These are phyloP conservation scores for Agriotes lineatus DNA, from an alignment of 2,888 invertebrate genomes.

Conservation along the genomic window DNA sequence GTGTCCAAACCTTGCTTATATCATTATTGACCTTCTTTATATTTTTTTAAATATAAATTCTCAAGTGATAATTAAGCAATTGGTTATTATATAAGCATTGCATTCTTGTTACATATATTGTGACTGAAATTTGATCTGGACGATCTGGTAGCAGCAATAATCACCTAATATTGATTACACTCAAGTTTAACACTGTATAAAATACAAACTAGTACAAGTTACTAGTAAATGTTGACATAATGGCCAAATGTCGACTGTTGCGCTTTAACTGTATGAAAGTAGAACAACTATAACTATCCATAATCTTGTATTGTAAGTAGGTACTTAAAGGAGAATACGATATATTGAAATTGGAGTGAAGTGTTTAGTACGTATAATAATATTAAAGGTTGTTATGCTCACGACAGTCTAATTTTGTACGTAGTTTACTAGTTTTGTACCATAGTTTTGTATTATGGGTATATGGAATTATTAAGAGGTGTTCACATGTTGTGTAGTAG, in stretches of 20 bases:
- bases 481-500: constrained; percentile 62
- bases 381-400: constrained; percentile 63
- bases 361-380: constrained; percentile 53
- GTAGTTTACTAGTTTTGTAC: constrained; percentile 72
- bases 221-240: constrained; percentile 12
- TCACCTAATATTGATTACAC: too few relatives aligned
- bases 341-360: constrained; percentile 55
- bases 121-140: too few relatives aligned
- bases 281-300: constrained; percentile 25
- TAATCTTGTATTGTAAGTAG: constrained; percentile 33
- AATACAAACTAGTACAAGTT: neutral
- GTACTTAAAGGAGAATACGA: constrained; percentile 39
- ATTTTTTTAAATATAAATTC: too few relatives aligned
- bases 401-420: constrained; percentile 68
- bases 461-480: constrained; percentile 56
- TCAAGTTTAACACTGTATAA: neutral
- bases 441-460: constrained; percentile 68
- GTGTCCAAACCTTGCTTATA: too few relatives aligned
- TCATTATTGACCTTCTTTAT: too few relatives aligned
- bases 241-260: constrained; percentile 44
- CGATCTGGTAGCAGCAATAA: too few relatives aligned
- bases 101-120: too few relatives aligned
- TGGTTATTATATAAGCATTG: too few relatives aligned
- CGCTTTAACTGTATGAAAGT: constrained; percentile 40
- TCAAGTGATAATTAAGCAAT: too few relatives aligned